Evolutionary conservation across 1,140 invertebrate species (phyloP).

Genomic region (Drosophila tropicalis): DNA sequence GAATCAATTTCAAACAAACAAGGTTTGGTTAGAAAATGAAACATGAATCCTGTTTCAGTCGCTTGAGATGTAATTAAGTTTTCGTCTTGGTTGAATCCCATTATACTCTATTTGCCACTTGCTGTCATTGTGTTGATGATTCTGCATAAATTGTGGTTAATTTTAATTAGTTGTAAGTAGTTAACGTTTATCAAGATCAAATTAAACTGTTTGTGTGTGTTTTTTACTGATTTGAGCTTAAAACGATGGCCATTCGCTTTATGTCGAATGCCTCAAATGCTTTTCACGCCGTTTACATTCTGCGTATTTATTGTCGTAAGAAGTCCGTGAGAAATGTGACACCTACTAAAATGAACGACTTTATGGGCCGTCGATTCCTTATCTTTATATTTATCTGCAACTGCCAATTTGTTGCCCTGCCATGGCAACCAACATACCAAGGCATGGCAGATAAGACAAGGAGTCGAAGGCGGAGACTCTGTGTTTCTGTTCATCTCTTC

Average conservation of each 20-base stretch:
- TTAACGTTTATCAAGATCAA: slow-evolving; percentile 2
- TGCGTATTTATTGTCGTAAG: slow-evolving; percentile 64
- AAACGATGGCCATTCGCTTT: background rate
- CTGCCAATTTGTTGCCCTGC: slow-evolving; percentile 70
- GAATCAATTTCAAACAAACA: too few relatives aligned
- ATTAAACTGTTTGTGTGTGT: slow-evolving; percentile 2
- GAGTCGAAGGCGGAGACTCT: slow-evolving; percentile 11
- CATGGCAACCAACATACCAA: slow-evolving; percentile 27
- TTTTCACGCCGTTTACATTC: background rate
- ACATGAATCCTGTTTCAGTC: too few relatives aligned
- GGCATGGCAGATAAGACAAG: slow-evolving; percentile 54
- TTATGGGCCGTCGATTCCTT: slow-evolving; percentile 51
- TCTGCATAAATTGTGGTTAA: background rate
- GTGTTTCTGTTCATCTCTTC: background rate
- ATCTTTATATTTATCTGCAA: slow-evolving; percentile 77
- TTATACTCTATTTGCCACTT: background rate
- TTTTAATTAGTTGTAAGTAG: slow-evolving; percentile 30
- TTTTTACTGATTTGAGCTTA: background rate
- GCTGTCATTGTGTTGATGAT: background rate
- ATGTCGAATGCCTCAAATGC: slow-evolving; percentile 2
- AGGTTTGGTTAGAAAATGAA: too few relatives aligned
- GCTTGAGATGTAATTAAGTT: too few relatives aligned
- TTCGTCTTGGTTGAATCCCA: too few relatives aligned
- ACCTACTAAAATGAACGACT: slow-evolving; percentile 69
- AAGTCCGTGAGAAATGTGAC: slow-evolving; percentile 65